A percentile compares a stretch with the other conserved stretches of the same genome.
phyloP scores from a whole-genome alignment of 2,888 invertebrate genomes.

The Sicus ferrugineus region DNA sequence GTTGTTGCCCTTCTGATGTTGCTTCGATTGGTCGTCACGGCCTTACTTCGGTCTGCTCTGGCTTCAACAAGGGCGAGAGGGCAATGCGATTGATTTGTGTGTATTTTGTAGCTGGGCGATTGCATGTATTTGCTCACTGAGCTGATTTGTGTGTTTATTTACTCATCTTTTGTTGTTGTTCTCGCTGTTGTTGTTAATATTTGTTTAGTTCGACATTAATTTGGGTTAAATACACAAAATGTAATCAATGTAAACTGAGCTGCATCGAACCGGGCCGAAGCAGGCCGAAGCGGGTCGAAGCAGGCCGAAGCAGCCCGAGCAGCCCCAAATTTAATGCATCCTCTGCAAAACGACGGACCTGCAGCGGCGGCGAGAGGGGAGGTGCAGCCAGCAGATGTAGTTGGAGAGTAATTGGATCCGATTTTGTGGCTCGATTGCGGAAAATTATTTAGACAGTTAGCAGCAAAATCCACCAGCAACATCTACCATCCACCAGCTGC shows the following conservation, averaged over 20 bases:
- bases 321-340: background rate
- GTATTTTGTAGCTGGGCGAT: background rate
- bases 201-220: constrained; percentile 52
- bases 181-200: constrained; percentile 42
- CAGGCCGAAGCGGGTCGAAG: background rate
- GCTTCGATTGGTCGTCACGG: background rate
- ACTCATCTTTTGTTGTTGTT: constrained; percentile 6
- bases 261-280: background rate
- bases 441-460: constrained; percentile 3
- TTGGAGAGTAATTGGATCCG: background rate
- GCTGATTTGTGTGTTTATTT: constrained; percentile 34
- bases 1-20: background rate
- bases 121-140: constrained; percentile 5
- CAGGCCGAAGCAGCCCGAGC: background rate
- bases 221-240: constrained; percentile 53
- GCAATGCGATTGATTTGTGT: background rate
- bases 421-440: background rate
- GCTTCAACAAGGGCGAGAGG: background rate
- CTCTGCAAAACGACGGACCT: background rate
- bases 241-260: constrained; percentile 25
- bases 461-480: too few species aligned
- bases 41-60: too few species aligned
- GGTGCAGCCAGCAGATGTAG: background rate
- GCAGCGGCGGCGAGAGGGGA: background rate
- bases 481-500: too few species aligned